phyloP scores from a whole-genome alignment of 1,140 invertebrate genomes.

The Atopsyche davidsoni region DNA sequence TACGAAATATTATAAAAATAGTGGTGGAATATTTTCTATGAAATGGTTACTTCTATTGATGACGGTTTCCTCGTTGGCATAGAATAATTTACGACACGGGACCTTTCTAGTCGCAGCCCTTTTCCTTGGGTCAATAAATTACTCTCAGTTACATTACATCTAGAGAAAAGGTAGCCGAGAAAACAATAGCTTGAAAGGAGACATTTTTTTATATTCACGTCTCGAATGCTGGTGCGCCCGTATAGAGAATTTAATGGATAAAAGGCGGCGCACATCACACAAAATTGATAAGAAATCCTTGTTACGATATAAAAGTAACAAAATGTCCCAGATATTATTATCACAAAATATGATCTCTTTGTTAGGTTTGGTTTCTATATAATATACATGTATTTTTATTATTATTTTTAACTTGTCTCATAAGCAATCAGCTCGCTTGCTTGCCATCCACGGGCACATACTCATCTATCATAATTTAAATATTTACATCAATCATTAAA shows the following conservation, averaged over 20 bases:
- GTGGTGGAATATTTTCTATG: no score
- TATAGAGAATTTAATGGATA: constrained; percentile 18
- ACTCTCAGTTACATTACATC: constrained; percentile 12
- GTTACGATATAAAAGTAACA: no score
- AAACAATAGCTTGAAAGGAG: constrained; percentile 27
- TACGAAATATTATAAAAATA: no score
- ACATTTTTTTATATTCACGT: constrained; percentile 27
- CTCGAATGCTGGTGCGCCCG: no score
- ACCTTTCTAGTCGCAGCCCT: constrained; percentile 10
- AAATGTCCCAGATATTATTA: neutral
- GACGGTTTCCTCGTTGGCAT: constrained; percentile 4
- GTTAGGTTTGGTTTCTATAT: neutral
- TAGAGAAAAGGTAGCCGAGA: constrained; percentile 6
- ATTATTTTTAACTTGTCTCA: no score
- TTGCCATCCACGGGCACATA: no score
- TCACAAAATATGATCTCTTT: neutral
- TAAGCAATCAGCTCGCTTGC: no score
- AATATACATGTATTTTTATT: neutral
- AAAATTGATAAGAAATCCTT: no score
- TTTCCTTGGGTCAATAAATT: constrained; percentile 24
- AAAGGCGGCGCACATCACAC: no score
- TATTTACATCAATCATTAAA: no score
- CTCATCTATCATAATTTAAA: no score
- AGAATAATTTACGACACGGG: constrained; percentile 17
- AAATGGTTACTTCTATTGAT: neutral